These are phyloP conservation scores for Apistogramma diplotaenia DNA, from an alignment of 2,113 vertebrate genomes.

Conservation along the genomic window DNA sequence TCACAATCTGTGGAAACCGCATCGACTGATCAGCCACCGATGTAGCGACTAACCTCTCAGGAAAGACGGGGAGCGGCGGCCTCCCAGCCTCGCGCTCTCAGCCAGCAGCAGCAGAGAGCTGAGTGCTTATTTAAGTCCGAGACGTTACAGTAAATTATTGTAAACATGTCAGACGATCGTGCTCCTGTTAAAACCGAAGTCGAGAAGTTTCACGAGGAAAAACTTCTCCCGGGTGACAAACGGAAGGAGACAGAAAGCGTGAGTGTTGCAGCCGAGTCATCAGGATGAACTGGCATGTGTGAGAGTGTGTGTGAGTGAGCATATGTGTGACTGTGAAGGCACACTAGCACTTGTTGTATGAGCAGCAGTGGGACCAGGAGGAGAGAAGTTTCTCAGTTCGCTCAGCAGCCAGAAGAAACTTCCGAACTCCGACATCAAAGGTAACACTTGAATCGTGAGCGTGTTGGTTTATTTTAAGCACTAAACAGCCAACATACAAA, in stretches of 20 bases:
- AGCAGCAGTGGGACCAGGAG: conserved; percentile 41
- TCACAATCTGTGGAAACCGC: conserved; percentile 95
- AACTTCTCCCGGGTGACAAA: conserved; percentile 23
- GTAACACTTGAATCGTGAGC: neutral
- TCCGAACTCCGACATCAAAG: neutral
- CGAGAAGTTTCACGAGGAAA: conserved; percentile 8
- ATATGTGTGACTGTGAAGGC: conserved; percentile 9
- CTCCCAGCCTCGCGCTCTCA: neutral
- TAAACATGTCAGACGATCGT: neutral
- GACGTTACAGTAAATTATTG: conserved; percentile 22
- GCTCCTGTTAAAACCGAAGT: conserved; percentile 8
- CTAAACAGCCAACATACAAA: neutral
- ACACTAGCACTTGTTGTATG: conserved; percentile 50
- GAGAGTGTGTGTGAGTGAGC: neutral
- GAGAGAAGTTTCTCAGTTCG: conserved; percentile 11
- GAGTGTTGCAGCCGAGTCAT: conserved; percentile 6
- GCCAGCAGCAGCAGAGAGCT: conserved; percentile 27
- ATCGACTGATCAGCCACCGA: conserved; percentile 82
- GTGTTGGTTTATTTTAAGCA: neutral
- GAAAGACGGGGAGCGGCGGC: conserved; percentile 22
- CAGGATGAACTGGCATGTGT: conserved; percentile 6
- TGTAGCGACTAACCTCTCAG: conserved; percentile 48
- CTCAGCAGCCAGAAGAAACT: conserved; percentile 9
- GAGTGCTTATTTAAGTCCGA: conserved; percentile 52
- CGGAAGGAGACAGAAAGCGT: conserved; percentile 18